Evolutionary conservation across 2,888 invertebrate species (phyloP).

Genomic region (Cephus runcator): DNA sequence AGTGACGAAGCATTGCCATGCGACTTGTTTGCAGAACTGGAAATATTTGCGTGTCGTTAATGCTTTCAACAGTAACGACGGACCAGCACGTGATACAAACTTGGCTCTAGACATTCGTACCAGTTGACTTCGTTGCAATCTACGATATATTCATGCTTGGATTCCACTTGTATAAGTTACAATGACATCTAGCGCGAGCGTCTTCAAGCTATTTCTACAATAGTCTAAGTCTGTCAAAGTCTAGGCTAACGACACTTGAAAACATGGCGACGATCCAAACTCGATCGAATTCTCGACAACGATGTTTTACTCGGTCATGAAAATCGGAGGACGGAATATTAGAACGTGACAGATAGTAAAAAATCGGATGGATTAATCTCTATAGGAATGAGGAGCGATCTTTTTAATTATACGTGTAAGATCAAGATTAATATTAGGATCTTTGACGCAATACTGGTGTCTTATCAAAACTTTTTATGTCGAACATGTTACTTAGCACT

Average conservation of each 20-base stretch:
- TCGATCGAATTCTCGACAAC: neutral
- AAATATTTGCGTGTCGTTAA: neutral
- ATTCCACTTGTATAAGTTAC: neutral
- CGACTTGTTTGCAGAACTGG: neutral
- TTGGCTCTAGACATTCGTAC: neutral
- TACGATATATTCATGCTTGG: neutral
- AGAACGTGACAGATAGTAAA: neutral
- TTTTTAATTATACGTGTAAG: neutral
- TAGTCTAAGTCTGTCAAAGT: neutral
- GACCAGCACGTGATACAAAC: neutral
- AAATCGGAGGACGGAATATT: neutral
- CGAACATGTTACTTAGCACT: neutral
- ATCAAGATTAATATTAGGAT: neutral
- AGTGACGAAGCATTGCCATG: neutral
- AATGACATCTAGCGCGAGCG: neutral
- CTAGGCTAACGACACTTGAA: neutral
- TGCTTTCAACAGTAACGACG: neutral
- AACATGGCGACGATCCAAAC: neutral
- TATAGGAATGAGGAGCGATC: neutral
- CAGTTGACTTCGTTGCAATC: neutral
- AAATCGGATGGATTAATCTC: neutral
- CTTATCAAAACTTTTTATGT: neutral
- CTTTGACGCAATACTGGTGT: neutral
- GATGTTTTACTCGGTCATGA: neutral
- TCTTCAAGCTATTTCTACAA: neutral